These are phyloP conservation scores for Lobophora halterata DNA, from an alignment of 2,888 invertebrate species.

Conservation along the genomic window DNA sequence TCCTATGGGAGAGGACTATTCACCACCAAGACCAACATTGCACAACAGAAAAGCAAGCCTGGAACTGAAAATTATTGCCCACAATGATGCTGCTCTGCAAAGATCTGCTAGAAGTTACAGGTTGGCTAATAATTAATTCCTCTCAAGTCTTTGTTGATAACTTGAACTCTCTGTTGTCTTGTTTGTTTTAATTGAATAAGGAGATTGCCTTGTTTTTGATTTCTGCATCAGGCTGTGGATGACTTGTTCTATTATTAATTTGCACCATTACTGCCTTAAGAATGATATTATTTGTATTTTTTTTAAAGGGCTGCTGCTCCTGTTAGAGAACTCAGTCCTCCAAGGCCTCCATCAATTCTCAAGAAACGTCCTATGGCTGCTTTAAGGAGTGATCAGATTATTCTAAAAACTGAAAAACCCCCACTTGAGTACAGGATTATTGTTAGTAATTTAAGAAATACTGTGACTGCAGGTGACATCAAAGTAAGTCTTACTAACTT, in stretches of 20 bases:
- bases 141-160: too few relatives aligned
- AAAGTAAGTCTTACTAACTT: slow-evolving; percentile 79
- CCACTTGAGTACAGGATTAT: slow-evolving; percentile 89
- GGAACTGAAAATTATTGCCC: slow-evolving; percentile 70
- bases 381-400: slow-evolving; percentile 53
- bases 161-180: too few relatives aligned
- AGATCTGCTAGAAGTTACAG: slow-evolving; percentile 36
- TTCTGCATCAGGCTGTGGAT: too few relatives aligned
- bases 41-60: slow-evolving; percentile 59
- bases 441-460: slow-evolving; percentile 93
- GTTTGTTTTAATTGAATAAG: too few relatives aligned
- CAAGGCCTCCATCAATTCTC: slow-evolving; percentile 71
- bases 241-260: too few relatives aligned
- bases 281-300: too few relatives aligned
- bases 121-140: slow-evolving; percentile 41
- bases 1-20: slow-evolving; percentile 60
- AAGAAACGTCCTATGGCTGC: slow-evolving; percentile 75
- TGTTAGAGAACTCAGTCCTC: slow-evolving; percentile 64
- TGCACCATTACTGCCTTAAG: too few relatives aligned
- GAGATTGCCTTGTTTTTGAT: too few relatives aligned
- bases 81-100: slow-evolving; percentile 53
- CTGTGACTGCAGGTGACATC: slow-evolving; percentile 95
- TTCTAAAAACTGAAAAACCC: slow-evolving; percentile 55
- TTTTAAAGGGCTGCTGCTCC: slow-evolving; percentile 46
- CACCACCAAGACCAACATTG: slow-evolving; percentile 39